Base-by-base conservation (phyloP, 1,140 invertebrate genomes). In the Heliconius eleuchia region DNA sequence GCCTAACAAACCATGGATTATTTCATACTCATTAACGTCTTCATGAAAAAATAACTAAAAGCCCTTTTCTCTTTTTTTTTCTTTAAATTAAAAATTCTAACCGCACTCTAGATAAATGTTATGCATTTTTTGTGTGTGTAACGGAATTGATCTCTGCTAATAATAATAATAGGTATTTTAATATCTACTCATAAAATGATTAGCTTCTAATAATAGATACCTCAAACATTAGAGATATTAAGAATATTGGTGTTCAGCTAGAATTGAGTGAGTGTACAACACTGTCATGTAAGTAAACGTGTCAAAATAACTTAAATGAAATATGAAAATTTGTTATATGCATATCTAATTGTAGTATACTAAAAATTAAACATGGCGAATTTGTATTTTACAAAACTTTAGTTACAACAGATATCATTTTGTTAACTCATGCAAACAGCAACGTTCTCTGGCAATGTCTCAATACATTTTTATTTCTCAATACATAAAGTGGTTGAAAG, bases 1-100 rank as follows among this genome's bases (percentile, higher is more conserved):
- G 84, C 73, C 85, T 84, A 91, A 89, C 87, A 87, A 90, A 86
- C 86, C 88, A 87, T 91, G 85, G 82, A 80, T 82, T 88, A 46
- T 87, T 82, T 82, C 78, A 78, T 76, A 78, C 87, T 88, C 86
- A 88, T 92, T 92, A 91, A 83, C 86, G 84, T 89, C 79, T 85
- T 73, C 57, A 73, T 66, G 27, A 30, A 30, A 66, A 66, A 30
- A 66, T 27, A 52, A 80, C 76, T 71, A 76, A 81, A 55, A 81
- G 72, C 66, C 60, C 60, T 83, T 79, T 79, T 77, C 73, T 77
- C 71, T 83, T 80, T 78, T 80, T 78, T 19, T 75, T 60, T 55
- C 39, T 66, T 66, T 30, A 66, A 66, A 30, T 27, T 66, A 16
- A n/a, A 66, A 30, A 5, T 66, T 66, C 60, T 66, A 66, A n/a